Conservation (phyloP, 1,140 invertebrate genomes). For the Drosophila repleta region DNA sequence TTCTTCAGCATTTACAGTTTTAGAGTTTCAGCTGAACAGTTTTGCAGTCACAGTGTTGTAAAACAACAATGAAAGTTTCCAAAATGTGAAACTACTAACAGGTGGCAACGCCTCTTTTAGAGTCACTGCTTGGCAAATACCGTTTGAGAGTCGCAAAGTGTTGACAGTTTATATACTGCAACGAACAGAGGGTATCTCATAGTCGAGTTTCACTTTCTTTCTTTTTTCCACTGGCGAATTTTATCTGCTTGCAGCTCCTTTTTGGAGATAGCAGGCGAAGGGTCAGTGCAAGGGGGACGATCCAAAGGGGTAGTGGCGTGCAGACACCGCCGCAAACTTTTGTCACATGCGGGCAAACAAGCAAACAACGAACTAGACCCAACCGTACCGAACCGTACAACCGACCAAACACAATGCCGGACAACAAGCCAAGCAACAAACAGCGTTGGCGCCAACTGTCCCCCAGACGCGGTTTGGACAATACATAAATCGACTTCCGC, state of each 20-base stretch:
- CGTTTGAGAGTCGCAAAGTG: no score
- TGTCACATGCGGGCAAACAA: slow-evolving; percentile 50
- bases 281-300: no score
- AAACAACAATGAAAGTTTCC: neutral
- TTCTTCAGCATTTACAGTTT: neutral
- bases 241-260: neutral
- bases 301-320: no score
- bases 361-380: slow-evolving; percentile 29
- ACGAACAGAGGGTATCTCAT: neutral
- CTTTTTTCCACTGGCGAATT: neutral
- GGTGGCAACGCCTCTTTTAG: no score
- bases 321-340: slow-evolving; percentile 23
- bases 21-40: neutral
- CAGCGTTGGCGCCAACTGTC: slow-evolving; percentile 55
- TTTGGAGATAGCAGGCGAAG: no score
- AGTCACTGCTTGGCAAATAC: no score
- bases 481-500: slow-evolving; percentile 71
- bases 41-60: neutral
- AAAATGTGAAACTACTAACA: no score
- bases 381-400: neutral
- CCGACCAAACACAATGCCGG: neutral
- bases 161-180: no score
- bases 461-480: slow-evolving; percentile 31
- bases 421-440: slow-evolving; percentile 19
- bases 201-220: neutral